Percentiles rank a stretch among this genome's conserved stretches.
phyloP scores from a whole-genome alignment of 2,888 invertebrate genomes.

The Rhamnusium bicolor region DNA sequence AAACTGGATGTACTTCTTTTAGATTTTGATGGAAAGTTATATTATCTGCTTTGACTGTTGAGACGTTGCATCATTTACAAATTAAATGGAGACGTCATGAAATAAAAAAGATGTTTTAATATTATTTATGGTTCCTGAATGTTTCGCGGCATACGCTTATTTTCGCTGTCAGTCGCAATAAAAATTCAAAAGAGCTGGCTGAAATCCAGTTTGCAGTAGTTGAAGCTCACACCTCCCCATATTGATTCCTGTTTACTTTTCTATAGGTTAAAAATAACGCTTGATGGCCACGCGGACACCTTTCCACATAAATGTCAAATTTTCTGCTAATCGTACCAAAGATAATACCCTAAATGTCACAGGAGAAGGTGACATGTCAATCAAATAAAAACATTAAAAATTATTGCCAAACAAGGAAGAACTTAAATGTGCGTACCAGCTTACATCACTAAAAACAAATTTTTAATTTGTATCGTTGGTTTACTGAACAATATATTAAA shows the following conservation, averaged over 20 bases:
- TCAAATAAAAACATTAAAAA: not conserved
- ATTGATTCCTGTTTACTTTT: conserved; percentile 39
- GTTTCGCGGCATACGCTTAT: not conserved
- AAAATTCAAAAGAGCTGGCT: not conserved
- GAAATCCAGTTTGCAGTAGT: not conserved
- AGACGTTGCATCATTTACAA: conserved; percentile 21
- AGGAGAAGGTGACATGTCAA: conserved; percentile 7
- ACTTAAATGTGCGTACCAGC: not conserved
- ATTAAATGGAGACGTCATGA: conserved; percentile 14
- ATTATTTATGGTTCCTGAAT: conserved; percentile 3
- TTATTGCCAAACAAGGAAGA: not conserved
- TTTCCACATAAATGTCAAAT: conserved; percentile 45
- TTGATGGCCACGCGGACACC: conserved; percentile 40
- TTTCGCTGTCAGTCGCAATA: conserved; percentile 8
- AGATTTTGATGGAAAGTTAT: conserved; percentile 9
- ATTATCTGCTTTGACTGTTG: not conserved
- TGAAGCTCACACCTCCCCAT: conserved; percentile 13
- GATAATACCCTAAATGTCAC: conserved; percentile 29
- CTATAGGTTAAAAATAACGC: conserved; percentile 42
- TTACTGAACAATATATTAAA: too few relatives aligned
- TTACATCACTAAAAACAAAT: not conserved
- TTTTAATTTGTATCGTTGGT: too few relatives aligned
- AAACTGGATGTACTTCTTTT: conserved; percentile 13
- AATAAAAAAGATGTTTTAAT: conserved; percentile 22
- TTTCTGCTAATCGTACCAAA: conserved; percentile 31